Evolutionary conservation across 2,888 invertebrate species (phyloP), one percentile per base, ranked within the genome.

Genomic region (Scaptodrosophila latifasciaeformis): DNA sequence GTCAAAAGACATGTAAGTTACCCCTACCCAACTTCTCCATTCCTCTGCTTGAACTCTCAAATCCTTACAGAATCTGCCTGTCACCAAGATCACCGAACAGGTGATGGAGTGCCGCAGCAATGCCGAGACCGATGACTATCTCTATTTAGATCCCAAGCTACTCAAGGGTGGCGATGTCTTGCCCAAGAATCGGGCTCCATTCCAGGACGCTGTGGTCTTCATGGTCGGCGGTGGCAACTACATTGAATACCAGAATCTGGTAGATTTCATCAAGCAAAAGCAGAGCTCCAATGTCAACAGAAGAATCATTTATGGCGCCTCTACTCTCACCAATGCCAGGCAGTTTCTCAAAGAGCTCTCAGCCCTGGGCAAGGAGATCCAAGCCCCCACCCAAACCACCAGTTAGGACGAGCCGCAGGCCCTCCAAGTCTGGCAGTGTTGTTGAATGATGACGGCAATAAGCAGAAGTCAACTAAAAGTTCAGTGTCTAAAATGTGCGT

Each of bases 241-340:
- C 84, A 98, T 99, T 82, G 99, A 99, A 87, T 99, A 99, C 87
- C 99, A 99, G 87, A 99, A 99, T 89, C 90, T 99, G 56, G 91
- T 95, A 48, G 99, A 99, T 85, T 97, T 97, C 83, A 93, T 94
- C 29, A 97, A 95, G 91, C 93, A 93, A 89, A 93, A 92, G 84
- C 90, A 90, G 60, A 88, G 90, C 6, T 88, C 91, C 61, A 92
- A 92, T 39, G 78, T 83, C 0, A 89, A 89, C 53, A 93, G 94
- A 85, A 91, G 94, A 83, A 93, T 99, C 59, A 93, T 96, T 49
- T 99, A 99, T 85, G 99, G 99, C 31, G 93, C 96, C 57, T 96
- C 98, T 21, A 96, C 98, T 37, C 88, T 99, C 59, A 93, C 94
- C 65, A 99, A 96, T 88, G 96, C 98, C 4, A 91, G 92, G 70